A percentile compares a stretch with the other conserved stretches of the same genome.
These are phyloP conservation scores for Callyntrura sp. DNA, from an alignment of 2,888 invertebrate species.

Conservation along the genomic window DNA sequence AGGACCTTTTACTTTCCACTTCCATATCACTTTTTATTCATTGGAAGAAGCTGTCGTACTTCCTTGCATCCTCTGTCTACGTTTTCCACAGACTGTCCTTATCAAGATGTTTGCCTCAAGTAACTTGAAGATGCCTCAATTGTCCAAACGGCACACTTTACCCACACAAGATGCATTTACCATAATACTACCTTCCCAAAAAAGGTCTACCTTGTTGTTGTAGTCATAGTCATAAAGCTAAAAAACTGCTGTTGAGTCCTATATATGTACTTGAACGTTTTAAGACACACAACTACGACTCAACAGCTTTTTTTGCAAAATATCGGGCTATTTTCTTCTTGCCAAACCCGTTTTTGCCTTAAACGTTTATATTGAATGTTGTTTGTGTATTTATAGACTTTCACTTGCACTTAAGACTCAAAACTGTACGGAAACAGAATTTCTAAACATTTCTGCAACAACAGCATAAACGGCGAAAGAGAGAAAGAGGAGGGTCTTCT, in stretches of 20 bases:
- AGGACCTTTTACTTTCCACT: slow-evolving; percentile 45
- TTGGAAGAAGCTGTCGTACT: slow-evolving; percentile 18
- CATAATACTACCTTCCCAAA: not conserved
- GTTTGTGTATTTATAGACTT: slow-evolving; percentile 6
- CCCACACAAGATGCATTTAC: not conserved
- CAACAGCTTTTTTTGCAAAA: slow-evolving; percentile 22
- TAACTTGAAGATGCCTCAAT: slow-evolving; percentile 58
- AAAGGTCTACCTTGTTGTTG: not conserved
- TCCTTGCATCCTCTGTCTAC: not conserved
- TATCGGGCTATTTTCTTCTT: not conserved
- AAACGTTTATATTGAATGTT: not conserved
- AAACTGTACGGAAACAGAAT: slow-evolving; percentile 60
- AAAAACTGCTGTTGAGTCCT: no score
- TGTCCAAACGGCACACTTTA: slow-evolving; percentile 54
- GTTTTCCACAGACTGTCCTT: not conserved
- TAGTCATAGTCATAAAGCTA: no score
- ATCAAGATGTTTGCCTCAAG: slow-evolving; percentile 33
- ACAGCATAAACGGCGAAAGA: not conserved
- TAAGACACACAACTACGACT: not conserved
- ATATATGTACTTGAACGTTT: not conserved
- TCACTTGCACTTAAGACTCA: slow-evolving; percentile 13
- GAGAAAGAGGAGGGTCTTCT: not conserved
- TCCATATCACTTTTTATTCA: slow-evolving; percentile 53
- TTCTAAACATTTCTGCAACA: slow-evolving; percentile 50
- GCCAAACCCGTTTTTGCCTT: not conserved